Percentiles rank a stretch among this genome's conserved stretches.
Evolutionary conservation across 2,888 invertebrate genomes (phyloP).

Genomic region (Dascillus cervinus): DNA sequence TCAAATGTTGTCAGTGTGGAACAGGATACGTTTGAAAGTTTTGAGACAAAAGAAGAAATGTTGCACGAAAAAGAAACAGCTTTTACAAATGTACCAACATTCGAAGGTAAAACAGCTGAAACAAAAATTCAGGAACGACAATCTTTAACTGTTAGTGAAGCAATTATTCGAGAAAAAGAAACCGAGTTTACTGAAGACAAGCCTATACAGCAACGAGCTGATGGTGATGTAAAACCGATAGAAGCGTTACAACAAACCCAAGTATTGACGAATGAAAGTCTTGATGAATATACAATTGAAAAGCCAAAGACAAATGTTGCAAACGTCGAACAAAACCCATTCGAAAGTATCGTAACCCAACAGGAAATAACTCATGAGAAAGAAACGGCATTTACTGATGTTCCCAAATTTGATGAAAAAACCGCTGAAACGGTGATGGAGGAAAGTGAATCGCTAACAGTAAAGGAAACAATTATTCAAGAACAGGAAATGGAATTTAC

Average conservation of each 20-base stretch:
- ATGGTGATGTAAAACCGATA: slow-evolving; percentile 43
- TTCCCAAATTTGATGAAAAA: too few relatives aligned
- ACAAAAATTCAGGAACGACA: slow-evolving; percentile 40
- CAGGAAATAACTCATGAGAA: too few relatives aligned
- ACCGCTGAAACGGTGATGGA: too few relatives aligned
- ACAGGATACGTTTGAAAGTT: slow-evolving; percentile 26
- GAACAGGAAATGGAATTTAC: slow-evolving; percentile 29
- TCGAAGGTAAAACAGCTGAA: slow-evolving; percentile 34
- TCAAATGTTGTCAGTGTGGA: slow-evolving; percentile 14
- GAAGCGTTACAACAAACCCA: slow-evolving; percentile 35
- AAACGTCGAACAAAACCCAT: slow-evolving; percentile 28
- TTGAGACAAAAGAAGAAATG: slow-evolving; percentile 27
- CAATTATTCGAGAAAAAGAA: slow-evolving; percentile 45
- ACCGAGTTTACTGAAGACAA: slow-evolving; percentile 29
- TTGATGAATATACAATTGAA: too few relatives aligned
- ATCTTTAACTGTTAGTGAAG: slow-evolving; percentile 43
- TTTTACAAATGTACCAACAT: slow-evolving; percentile 9
- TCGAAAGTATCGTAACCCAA: too few relatives aligned
- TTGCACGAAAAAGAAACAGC: slow-evolving; percentile 34
- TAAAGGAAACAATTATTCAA: slow-evolving; percentile 28
- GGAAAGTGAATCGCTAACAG: too few relatives aligned
- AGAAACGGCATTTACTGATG: too few relatives aligned
- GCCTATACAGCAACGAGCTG: slow-evolving; percentile 31
- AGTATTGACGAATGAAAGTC: slow-evolving; percentile 1
- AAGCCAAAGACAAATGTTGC: slow-evolving; percentile 26